Percentiles rank a stretch among this genome's conserved stretches.
These are phyloP conservation scores for Peromyscus polionotus DNA, from an alignment of 2,113 vertebrate genomes.

Conservation along the genomic window DNA sequence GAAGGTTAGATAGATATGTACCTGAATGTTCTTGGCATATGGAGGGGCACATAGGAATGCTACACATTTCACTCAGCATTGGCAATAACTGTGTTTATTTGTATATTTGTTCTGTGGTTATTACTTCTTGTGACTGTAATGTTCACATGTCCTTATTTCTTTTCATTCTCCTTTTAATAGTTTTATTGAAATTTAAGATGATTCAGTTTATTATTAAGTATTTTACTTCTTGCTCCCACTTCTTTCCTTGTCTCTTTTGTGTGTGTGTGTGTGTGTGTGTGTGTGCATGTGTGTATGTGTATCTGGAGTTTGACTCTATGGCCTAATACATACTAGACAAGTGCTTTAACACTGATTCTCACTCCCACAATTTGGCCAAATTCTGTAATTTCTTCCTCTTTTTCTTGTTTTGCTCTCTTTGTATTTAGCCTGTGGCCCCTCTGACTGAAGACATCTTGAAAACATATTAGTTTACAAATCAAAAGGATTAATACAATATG, in stretches of 20 bases:
- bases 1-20: neutral
- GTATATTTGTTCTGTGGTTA: neutral
- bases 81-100: neutral
- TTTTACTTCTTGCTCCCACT: neutral
- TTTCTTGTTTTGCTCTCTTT: neutral
- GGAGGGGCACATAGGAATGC: neutral
- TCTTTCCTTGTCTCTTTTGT: neutral
- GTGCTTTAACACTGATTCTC: too few species aligned
- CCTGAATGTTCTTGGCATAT: neutral
- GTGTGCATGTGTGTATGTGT: neutral
- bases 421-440: neutral
- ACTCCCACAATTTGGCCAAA: neutral
- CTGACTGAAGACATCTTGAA: neutral
- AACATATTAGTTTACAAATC: neutral
- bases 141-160: neutral
- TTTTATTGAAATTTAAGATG: neutral
- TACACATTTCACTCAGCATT: neutral
- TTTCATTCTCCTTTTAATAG: neutral
- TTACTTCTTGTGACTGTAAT: neutral
- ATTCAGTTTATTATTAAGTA: neutral
- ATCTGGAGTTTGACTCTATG: rapidly evolving
- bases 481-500: neutral
- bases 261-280: neutral
- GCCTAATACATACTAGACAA: too few species aligned
- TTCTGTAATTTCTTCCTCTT: neutral